Conservation (phyloP, 2,888 invertebrate genomes). For the Colletes collaris region DNA sequence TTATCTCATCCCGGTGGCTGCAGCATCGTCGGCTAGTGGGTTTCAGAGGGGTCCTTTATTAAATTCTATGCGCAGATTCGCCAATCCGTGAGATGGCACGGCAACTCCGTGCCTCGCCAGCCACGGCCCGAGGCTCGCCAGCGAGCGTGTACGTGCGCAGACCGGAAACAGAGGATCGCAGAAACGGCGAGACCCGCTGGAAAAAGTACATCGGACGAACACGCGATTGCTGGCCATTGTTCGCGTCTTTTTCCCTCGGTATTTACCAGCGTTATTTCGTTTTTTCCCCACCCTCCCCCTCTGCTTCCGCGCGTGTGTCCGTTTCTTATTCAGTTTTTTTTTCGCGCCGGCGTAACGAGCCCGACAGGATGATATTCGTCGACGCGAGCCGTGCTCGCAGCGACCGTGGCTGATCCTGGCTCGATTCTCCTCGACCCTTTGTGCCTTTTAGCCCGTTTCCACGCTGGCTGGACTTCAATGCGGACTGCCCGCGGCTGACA, state of each 20-base stretch:
- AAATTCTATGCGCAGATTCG: conserved; percentile 52
- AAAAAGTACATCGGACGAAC: conserved; percentile 51
- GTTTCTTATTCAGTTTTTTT: conserved; percentile 15
- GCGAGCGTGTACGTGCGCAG: conserved; percentile 4
- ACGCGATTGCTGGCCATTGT: conserved; percentile 55
- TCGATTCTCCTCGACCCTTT: conserved; percentile 24
- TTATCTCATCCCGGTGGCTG: conserved; percentile 28
- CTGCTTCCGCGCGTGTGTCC: not conserved
- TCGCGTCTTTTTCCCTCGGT: conserved; percentile 32
- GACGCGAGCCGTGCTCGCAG: conserved; percentile 10
- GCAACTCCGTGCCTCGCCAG: conserved; percentile 28
- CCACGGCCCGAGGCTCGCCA: conserved; percentile 6
- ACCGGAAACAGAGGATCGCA: not conserved
- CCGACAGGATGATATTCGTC: conserved; percentile 26
- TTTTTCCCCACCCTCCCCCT: not conserved
- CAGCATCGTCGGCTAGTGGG: conserved; percentile 9
- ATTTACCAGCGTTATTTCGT: conserved; percentile 26
- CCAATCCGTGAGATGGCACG: conserved; percentile 34
- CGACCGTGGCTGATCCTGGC: not conserved
- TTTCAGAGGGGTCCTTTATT: conserved; percentile 45
- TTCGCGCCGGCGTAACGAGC: conserved; percentile 37
- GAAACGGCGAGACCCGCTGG: not conserved
- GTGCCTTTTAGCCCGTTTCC: conserved; percentile 1
- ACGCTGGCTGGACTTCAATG: conserved; percentile 6
- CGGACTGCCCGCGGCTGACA: not conserved